Percentiles rank a stretch among this genome's conserved stretches.
These are phyloP conservation scores for Ophion ellenae DNA, from an alignment of 2,888 invertebrate species.

Conservation along the genomic window DNA sequence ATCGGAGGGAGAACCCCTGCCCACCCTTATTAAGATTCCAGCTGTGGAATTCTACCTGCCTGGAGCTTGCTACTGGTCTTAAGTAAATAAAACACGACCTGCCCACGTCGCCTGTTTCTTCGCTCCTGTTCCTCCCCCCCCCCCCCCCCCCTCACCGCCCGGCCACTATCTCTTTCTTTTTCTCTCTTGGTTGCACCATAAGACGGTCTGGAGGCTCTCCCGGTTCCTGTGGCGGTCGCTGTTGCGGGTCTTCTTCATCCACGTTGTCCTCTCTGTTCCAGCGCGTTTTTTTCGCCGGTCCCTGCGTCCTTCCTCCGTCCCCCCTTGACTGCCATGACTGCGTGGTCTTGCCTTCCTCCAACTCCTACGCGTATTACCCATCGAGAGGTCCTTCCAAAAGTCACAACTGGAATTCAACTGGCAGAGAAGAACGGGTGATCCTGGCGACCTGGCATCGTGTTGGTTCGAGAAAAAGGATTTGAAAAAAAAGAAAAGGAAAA, in stretches of 20 bases:
- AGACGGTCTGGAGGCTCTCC: conserved; percentile 22
- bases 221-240: conserved; percentile 56
- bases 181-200: conserved; percentile 43
- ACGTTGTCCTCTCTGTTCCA: conserved; percentile 42
- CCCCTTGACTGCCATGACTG: conserved; percentile 41
- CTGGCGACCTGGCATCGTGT: not conserved
- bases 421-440: not conserved
- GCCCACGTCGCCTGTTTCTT: conserved; percentile 76
- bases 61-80: conserved; percentile 83
- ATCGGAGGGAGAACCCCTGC: conserved; percentile 79
- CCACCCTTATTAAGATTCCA: conserved; percentile 84
- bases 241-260: conserved; percentile 64
- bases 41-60: conserved; percentile 83
- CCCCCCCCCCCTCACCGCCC: conserved; percentile 29
- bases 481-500: not conserved
- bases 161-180: conserved; percentile 23
- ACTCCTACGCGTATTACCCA: conserved; percentile 21
- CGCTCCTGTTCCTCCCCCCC: conserved; percentile 59
- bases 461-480: not conserved
- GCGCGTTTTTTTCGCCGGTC: conserved; percentile 37
- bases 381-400: conserved; percentile 17
- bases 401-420: conserved; percentile 5
- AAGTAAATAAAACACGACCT: conserved; percentile 83
- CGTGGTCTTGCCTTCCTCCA: conserved; percentile 33
- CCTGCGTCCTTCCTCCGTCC: conserved; percentile 49